Evolutionary conservation across 1,140 invertebrate genomes (phyloP).

Genomic region (Diachasma alloeum): DNA sequence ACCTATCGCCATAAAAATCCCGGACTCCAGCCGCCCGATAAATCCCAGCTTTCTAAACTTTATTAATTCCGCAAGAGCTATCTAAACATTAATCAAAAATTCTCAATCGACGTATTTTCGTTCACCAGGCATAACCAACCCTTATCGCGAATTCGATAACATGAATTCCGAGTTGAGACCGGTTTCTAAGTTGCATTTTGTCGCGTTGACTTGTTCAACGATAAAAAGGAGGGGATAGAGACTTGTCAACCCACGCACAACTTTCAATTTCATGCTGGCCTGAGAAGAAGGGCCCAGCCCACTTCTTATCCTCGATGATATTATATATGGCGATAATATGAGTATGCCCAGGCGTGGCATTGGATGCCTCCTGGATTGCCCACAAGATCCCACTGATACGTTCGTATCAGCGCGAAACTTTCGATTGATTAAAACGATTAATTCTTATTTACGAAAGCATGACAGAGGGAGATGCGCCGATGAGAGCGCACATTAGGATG

Average conservation of each 20-base stretch:
- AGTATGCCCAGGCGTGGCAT: constrained; percentile 6
- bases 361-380: neutral
- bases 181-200: neutral
- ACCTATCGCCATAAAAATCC: neutral
- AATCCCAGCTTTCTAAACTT: neutral
- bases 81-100: neutral
- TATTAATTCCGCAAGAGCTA: neutral
- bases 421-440: neutral
- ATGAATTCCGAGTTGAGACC: neutral
- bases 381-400: neutral
- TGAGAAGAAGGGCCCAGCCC: constrained; percentile 12
- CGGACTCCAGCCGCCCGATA: neutral
- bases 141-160: neutral
- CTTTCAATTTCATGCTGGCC: constrained; percentile 34
- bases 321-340: neutral
- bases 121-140: neutral
- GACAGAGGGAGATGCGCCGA: neutral
- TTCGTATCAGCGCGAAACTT: neutral
- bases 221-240: neutral
- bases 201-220: neutral
- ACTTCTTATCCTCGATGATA: constrained; percentile 26
- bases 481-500: neutral
- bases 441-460: neutral
- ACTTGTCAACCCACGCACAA: constrained; percentile 35
- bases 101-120: neutral